A percentile compares a stretch with the other conserved stretches of the same genome.
Conservation (phyloP, 64 coral and sea anemone genomes). For the Porites lutea region DNA sequence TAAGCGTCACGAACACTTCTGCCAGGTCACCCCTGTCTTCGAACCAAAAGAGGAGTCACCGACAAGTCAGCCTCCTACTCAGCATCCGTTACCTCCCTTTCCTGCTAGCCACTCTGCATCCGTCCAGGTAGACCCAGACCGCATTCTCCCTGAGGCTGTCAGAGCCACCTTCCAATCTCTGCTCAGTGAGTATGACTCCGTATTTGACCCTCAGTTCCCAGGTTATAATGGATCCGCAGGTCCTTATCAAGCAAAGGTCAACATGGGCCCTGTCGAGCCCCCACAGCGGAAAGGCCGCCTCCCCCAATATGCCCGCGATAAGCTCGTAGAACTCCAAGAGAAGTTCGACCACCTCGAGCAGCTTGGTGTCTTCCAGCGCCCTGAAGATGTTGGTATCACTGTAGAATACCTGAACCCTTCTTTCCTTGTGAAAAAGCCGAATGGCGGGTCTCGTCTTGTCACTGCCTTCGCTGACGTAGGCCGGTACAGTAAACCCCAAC, state of each 20-base stretch:
- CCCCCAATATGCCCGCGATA: constrained; percentile 11
- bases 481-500: constrained; percentile 35
- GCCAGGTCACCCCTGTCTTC: constrained; percentile 17
- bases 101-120: not conserved
- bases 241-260: constrained; percentile 43
- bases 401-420: constrained; percentile 27
- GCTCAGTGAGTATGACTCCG: constrained; percentile 27
- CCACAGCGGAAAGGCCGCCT: constrained; percentile 26
- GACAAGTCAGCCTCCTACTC: too few species aligned
- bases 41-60: not conserved
- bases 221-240: constrained; percentile 41
- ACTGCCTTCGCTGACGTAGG: constrained; percentile 26
- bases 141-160: not conserved
- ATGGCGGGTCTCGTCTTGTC: constrained; percentile 6
- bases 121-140: not conserved
- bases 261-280: constrained; percentile 47
- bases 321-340: constrained; percentile 10
- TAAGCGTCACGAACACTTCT: constrained; percentile 32
- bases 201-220: constrained; percentile 26
- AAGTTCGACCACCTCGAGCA: constrained; percentile 33
- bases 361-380: constrained; percentile 7
- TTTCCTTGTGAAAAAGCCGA: constrained; percentile 27
- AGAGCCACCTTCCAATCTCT: constrained; percentile 33
- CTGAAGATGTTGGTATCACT: constrained; percentile 6
- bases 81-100: not conserved